Base-by-base conservation (phyloP, 2,113 vertebrate genomes). In the Riparia riparia region DNA sequence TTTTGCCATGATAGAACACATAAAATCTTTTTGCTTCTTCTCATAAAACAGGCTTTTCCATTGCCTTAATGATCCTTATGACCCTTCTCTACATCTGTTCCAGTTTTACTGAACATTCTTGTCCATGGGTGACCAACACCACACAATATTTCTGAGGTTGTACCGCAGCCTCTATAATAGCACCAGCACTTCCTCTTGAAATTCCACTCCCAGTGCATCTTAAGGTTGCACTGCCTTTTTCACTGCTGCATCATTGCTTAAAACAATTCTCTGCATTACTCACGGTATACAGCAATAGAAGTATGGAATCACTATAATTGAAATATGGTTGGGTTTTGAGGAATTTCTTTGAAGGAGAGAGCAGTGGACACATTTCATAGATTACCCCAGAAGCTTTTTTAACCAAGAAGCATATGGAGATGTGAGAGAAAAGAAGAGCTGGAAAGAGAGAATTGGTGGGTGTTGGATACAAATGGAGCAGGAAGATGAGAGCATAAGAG, bases 311-410 rank as follows among this genome's bases (percentile, higher is more conserved):
- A 90, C 76, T 96, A 41, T 63, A 93, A 92, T 20, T 88, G 90
- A 97, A 95, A 92, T 94, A 96, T 83, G 85, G 82, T 80, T 66
- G 74, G 71, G 64, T 81, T 96, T 77, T 92, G 39, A 94, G 85
- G 90, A 94, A 96, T 94, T 93, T 94, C 95, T 96, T 96, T 96
- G 94, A 96, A 96, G 93, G 50, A 72, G 26, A 81, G 61, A 34
- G 57, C 47, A 92, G 58, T 29, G 44, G 53, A 91, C 82, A 90
- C 68, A 68, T 96, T 96, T 94, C 93, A 94, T 64, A 92, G 85
- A 92, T 88, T 93, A 93, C 58, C 50, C 2, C 17, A 78, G 54
- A 80, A 85, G 45, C 26, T 45, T 73, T 85, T 91, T 82, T 76
- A 91, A 82, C 78, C 1, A 13, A 82, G 66, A 88, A 83, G 92